Conservation (phyloP, 2,888 invertebrate species). For the Conus canariensis region DNA sequence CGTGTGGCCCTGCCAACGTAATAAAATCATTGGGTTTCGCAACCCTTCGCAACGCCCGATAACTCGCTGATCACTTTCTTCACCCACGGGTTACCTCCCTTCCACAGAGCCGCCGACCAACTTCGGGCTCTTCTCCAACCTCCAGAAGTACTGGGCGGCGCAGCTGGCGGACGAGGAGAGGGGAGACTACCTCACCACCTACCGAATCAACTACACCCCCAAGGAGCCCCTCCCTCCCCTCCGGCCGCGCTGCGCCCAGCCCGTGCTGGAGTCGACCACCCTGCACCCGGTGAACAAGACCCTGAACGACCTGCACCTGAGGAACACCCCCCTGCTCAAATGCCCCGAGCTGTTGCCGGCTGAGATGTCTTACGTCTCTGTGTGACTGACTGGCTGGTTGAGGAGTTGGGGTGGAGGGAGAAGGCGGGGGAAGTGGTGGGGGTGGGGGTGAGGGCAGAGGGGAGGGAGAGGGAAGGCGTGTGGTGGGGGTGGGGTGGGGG, state of each 20-base stretch:
- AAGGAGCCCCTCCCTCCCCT: constrained; percentile 54
- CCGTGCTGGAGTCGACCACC: constrained; percentile 66
- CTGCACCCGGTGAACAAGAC: constrained; percentile 69
- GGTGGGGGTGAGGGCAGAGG: too few species aligned
- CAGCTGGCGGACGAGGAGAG: constrained; percentile 62
- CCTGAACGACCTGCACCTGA: constrained; percentile 71
- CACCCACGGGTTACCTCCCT: too few species aligned
- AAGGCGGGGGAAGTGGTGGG: too few species aligned
- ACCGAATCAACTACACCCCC: constrained; percentile 58
- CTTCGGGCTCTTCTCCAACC: constrained; percentile 65
- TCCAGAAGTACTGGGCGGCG: constrained; percentile 59
- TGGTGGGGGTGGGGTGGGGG: too few species aligned
- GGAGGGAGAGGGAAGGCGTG: too few species aligned
- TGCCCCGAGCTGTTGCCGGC: constrained; percentile 64
- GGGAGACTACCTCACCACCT: constrained; percentile 68
- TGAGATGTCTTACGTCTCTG: constrained; percentile 46
- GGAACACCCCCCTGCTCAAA: constrained; percentile 58
- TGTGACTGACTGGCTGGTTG: too few species aligned
- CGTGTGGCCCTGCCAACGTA: too few species aligned
- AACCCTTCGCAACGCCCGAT: too few species aligned
- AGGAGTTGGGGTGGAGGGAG: too few species aligned
- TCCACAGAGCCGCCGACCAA: constrained; percentile 72
- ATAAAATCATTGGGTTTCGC: too few species aligned
- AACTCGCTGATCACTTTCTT: too few species aligned
- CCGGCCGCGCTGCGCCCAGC: constrained; percentile 61